Base-by-base conservation (phyloP, 2,113 vertebrate genomes). In the Lophius piscatorius region DNA sequence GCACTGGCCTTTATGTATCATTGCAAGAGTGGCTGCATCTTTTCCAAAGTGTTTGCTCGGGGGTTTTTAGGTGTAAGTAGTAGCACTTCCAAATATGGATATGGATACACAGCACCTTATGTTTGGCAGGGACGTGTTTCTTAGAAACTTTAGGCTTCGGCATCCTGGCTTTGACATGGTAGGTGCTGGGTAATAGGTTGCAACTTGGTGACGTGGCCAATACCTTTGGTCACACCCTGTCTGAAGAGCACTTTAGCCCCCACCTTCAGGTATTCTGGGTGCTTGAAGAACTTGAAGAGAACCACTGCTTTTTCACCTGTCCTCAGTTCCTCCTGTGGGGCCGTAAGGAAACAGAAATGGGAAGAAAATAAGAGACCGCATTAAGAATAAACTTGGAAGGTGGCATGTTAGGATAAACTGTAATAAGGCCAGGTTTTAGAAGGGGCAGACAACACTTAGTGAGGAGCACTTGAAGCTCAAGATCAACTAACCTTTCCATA, bases 221-320 rank as follows among this genome's bases (percentile, higher is more conserved):
- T 98, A 50, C 97, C 97, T 90, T 98, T 98, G 75, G 97, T 98
- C 31, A 94, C 93, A 17, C 97, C 96, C 87, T 98, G 93, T 76
- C 97, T 92, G 87, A 99, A 98, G 52, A 99, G 94, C 74, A 98
- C 89, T 85, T 98, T 99, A 55, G 97, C 94, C 13, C 97, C 96
- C 0, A 94, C 91, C 86, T 98, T 98, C 88, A 99, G 91, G 88
- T 99, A 99, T 69, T 99, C 97, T 0, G 97, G 96, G 71, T 99
- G 96, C 70, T 98, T 98, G 86, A 99, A 94, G 91, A 99, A 98
- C 77, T 89, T 94, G 87, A 99, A 98, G 42, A 91, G 85, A n/a
- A 98, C 96, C 1, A 95, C 95, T 8, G 96, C 97, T 84, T 98
- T 98, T 89, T 99, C 97, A 5, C 96, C 96, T 0, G 96, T 99